phyloP scores from a whole-genome alignment of 2,113 vertebrate species.

The Hemichromis elongatus region DNA sequence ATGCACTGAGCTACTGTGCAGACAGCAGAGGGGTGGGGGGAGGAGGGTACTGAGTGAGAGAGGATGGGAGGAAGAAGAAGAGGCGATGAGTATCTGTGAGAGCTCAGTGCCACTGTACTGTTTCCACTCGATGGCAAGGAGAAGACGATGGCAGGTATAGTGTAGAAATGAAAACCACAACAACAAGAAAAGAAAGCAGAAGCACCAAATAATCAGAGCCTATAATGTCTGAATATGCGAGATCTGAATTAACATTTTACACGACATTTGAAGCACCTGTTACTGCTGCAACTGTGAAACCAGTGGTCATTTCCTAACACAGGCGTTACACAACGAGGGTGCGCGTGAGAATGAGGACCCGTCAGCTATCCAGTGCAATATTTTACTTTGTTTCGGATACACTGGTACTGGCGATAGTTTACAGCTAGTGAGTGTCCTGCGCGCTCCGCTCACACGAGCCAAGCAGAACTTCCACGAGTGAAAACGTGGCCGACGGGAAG shows the following conservation, averaged over 20 bases:
- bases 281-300: neutral
- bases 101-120: slow-evolving; percentile 45
- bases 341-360: neutral
- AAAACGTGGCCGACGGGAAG: neutral
- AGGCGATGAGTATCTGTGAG: slow-evolving; percentile 30
- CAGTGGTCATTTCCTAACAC: neutral
- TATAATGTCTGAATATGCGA: neutral
- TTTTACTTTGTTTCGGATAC: neutral
- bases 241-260: neutral
- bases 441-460: neutral
- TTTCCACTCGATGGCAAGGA: slow-evolving; percentile 15
- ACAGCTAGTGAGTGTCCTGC: neutral
- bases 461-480: neutral
- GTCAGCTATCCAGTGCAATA: neutral
- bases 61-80: neutral
- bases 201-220: neutral
- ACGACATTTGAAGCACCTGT: neutral
- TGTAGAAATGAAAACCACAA: neutral
- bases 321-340: neutral
- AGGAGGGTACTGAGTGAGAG: neutral
- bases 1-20: slow-evolving; percentile 63
- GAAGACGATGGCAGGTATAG: neutral
- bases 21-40: neutral
- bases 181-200: neutral
- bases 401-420: neutral